phyloP scores from a whole-genome alignment of 2,113 vertebrate genomes.

The Pelecanus crispus region DNA sequence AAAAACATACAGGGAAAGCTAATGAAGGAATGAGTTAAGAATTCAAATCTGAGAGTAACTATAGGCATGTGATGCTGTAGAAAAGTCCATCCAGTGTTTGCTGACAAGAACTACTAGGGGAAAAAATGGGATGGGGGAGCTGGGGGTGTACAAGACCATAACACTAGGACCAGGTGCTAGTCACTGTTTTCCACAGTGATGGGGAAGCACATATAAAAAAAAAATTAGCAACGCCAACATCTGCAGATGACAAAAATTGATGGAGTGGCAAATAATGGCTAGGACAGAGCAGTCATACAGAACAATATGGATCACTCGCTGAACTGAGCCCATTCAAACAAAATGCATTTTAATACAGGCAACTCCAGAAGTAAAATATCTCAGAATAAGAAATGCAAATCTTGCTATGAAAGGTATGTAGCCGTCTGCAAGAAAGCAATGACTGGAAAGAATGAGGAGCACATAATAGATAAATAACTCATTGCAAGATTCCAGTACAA shows the following conservation, averaged over 20 bases:
- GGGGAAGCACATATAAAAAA: neutral
- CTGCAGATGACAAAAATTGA: conserved; percentile 35
- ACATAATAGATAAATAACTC: conserved; percentile 17
- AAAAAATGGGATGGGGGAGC: neutral
- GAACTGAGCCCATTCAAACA: conserved; percentile 42
- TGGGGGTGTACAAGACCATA: neutral
- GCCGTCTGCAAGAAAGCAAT: neutral
- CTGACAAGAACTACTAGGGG: neutral
- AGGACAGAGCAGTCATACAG: conserved; percentile 41
- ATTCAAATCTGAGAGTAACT: neutral
- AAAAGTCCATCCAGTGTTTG: neutral
- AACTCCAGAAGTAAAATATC: conserved; percentile 21
- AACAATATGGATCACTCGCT: conserved; percentile 37
- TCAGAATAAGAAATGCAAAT: conserved; percentile 40
- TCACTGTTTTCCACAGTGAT: neutral
- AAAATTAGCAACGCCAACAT: neutral
- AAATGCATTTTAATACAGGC: conserved; percentile 15
- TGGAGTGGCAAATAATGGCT: conserved; percentile 33
- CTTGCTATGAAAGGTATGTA: conserved; percentile 19
- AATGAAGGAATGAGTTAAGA: neutral
- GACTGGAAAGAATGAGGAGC: conserved; percentile 34
- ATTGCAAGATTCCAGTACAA: conserved; percentile 1
- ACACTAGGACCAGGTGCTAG: neutral
- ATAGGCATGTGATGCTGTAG: neutral
- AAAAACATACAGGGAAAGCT: neutral